Conservation (phyloP, 2,797 vertebrate species). For the Melanotaenia nigrans region DNA sequence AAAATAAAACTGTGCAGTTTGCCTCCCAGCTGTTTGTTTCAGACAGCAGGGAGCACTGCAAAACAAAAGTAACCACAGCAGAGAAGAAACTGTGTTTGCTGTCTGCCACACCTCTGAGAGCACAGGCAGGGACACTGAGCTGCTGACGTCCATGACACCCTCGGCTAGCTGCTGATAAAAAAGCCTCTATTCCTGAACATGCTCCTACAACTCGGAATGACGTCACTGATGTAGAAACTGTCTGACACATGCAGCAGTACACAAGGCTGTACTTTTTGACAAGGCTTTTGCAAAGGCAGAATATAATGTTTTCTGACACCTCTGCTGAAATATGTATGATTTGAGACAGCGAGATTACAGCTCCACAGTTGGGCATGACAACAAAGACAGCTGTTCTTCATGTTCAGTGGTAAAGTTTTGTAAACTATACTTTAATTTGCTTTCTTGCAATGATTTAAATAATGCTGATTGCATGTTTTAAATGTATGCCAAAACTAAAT, state of each 20-base stretch:
- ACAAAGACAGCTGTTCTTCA: background rate
- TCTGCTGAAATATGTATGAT: slow-evolving; percentile 19
- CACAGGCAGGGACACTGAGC: slow-evolving; percentile 26
- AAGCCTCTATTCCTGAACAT: slow-evolving; percentile 39
- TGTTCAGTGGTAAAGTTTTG: background rate
- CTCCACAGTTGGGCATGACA: background rate
- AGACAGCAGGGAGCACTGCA: background rate
- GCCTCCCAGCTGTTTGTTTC: slow-evolving; percentile 29
- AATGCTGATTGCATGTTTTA: background rate
- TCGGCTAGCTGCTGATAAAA: slow-evolving; percentile 42
- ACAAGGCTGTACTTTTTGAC: slow-evolving; percentile 7
- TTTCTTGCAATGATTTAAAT: background rate
- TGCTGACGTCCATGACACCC: slow-evolving; percentile 53
- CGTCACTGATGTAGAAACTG: slow-evolving; percentile 13
- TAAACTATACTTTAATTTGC: background rate
- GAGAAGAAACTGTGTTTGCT: slow-evolving; percentile 12
- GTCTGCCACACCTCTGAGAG: slow-evolving; percentile 38
- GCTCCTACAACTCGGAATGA: slow-evolving; percentile 25
- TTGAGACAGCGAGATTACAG: background rate
- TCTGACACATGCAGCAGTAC: slow-evolving; percentile 21
- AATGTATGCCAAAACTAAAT: background rate
- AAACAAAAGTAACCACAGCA: slow-evolving; percentile 41
- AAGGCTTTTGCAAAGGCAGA: slow-evolving; percentile 12
- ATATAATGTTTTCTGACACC: slow-evolving; percentile 6
- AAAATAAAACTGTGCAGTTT: background rate